phyloP scores from a whole-genome alignment of 2,797 vertebrate species.

The Pangasius larnaudii region DNA sequence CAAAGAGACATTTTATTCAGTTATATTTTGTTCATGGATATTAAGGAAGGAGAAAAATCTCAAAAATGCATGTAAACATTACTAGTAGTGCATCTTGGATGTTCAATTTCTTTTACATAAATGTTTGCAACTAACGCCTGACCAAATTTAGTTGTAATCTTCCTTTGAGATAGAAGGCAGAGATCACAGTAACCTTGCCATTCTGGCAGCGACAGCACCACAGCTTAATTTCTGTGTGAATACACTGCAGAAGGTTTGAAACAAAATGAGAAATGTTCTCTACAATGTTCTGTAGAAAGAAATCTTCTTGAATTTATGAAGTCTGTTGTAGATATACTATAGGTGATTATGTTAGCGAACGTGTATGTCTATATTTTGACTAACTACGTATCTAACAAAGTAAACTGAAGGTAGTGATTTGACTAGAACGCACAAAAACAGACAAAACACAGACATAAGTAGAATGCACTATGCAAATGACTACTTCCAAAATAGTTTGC shows the following conservation, averaged over 20 bases:
- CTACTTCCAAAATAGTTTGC: background rate
- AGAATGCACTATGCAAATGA: background rate
- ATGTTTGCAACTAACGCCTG: slow-evolving; percentile 2
- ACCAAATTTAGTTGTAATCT: background rate
- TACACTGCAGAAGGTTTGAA: background rate
- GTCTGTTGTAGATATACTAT: background rate
- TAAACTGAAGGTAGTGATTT: background rate
- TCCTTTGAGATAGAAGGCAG: background rate
- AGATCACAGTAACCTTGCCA: slow-evolving; percentile 42
- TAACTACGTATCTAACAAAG: background rate
- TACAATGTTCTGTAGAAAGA: background rate
- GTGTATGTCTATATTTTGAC: background rate
- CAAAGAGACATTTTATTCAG: background rate
- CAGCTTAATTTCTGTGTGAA: background rate
- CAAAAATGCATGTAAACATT: background rate
- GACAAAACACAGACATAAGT: background rate
- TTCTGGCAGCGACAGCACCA: slow-evolving; percentile 1
- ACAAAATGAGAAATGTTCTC: background rate
- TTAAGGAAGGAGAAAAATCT: background rate
- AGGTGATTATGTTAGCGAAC: background rate
- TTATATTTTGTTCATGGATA: background rate
- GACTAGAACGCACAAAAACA: background rate
- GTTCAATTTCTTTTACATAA: background rate
- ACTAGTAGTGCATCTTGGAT: background rate
- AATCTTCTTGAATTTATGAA: background rate